Evolutionary conservation across 2,888 invertebrate species (phyloP).

Genomic region (Ormia ochracea): DNA sequence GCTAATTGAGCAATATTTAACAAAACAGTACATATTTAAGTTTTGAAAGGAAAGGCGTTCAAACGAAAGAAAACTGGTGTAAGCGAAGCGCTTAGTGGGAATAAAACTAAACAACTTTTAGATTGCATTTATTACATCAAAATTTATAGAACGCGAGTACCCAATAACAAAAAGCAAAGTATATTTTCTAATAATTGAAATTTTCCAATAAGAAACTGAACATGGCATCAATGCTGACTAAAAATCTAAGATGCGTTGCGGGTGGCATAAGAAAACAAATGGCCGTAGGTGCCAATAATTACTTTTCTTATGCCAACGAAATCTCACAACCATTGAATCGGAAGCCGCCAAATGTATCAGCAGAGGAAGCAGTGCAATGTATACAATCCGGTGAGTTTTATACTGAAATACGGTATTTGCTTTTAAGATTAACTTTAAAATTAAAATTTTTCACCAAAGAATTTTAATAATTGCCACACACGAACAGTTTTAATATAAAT

Average conservation of each 20-base stretch:
- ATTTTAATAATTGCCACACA: not conserved
- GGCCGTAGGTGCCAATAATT: constrained; percentile 66
- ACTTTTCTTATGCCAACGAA: constrained; percentile 87
- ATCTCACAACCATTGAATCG: constrained; percentile 87
- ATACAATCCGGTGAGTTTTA: constrained; percentile 86
- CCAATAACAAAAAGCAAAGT: not conserved
- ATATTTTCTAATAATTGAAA: not conserved
- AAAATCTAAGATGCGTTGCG: constrained; percentile 64
- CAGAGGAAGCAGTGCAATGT: constrained; percentile 86
- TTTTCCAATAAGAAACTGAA: not conserved
- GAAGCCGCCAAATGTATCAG: constrained; percentile 83
- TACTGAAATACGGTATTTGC: not conserved
- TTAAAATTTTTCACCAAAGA: constrained; percentile 6
- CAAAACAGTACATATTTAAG: constrained; percentile 39
- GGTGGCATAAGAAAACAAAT: constrained; percentile 41
- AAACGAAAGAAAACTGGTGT: constrained; percentile 9
- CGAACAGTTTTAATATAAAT: constrained; percentile 1
- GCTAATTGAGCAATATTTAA: constrained; percentile 17
- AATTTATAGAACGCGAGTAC: not conserved
- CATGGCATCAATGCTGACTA: constrained; percentile 66
- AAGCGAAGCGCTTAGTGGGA: constrained; percentile 10
- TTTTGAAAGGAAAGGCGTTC: constrained; percentile 16
- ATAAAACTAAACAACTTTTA: not conserved
- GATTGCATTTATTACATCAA: not conserved
- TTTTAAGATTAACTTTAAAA: not conserved